A percentile compares a stretch with the other conserved stretches of the same genome.
These are phyloP conservation scores for Podabrus alpinus DNA, from an alignment of 2,888 invertebrate species.

Conservation along the genomic window DNA sequence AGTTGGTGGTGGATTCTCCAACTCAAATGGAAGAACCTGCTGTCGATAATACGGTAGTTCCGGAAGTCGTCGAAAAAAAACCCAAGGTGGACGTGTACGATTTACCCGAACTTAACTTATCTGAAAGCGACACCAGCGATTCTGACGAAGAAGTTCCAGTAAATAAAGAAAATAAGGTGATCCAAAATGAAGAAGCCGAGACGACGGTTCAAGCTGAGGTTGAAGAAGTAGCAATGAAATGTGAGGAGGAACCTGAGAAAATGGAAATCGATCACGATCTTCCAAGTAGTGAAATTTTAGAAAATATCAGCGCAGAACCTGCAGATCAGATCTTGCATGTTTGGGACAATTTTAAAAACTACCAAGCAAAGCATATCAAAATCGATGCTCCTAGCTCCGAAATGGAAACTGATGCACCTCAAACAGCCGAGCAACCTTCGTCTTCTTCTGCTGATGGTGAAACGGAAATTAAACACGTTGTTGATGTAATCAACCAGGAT, in stretches of 20 bases:
- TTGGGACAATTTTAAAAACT: slow-evolving; percentile 78
- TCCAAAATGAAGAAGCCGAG: slow-evolving; percentile 6
- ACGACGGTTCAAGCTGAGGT: slow-evolving; percentile 37
- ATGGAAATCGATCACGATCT: slow-evolving; percentile 15
- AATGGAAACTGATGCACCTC: slow-evolving; percentile 23
- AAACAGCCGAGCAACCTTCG: not conserved
- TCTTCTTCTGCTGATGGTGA: not conserved
- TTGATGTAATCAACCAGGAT: slow-evolving; percentile 58
- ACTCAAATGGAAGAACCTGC: slow-evolving; percentile 40
- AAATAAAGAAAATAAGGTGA: slow-evolving; percentile 12
- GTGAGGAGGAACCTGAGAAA: slow-evolving; percentile 23
- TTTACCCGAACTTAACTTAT: slow-evolving; percentile 80
- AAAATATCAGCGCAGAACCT: slow-evolving; percentile 47
- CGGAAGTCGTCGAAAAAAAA: slow-evolving; percentile 53
- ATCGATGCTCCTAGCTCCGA: slow-evolving; percentile 45
- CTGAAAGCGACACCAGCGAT: slow-evolving; percentile 79
- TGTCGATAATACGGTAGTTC: slow-evolving; percentile 44
- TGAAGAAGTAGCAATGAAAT: slow-evolving; percentile 39
- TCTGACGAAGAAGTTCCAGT: slow-evolving; percentile 56
- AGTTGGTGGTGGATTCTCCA: slow-evolving; percentile 26
- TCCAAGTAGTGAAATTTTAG: slow-evolving; percentile 11
- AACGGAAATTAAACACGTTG: not conserved
- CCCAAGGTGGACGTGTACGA: slow-evolving; percentile 68
- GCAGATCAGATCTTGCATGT: slow-evolving; percentile 69
- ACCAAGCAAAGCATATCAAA: slow-evolving; percentile 71